phyloP scores from a whole-genome alignment of 2,113 vertebrate genomes.

The Peromyscus californicus region DNA sequence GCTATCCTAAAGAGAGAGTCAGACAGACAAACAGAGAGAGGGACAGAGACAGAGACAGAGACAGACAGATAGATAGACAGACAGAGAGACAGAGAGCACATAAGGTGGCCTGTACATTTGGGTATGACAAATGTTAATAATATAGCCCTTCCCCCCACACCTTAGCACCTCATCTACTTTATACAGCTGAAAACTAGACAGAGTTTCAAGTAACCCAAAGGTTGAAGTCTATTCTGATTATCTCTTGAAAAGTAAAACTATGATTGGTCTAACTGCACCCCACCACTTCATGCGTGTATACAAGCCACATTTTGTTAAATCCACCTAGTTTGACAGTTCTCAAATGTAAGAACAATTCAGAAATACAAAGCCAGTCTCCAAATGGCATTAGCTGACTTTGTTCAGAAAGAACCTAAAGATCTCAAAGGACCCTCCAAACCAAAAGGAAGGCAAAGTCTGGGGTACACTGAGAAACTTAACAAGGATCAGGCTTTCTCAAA shows the following conservation, averaged over 20 bases:
- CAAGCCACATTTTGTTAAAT: neutral
- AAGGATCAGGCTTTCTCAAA: neutral
- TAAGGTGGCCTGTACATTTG: neutral
- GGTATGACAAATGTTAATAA: neutral
- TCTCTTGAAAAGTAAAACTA: constrained; percentile 31
- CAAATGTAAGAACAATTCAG: neutral
- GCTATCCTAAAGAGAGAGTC: neutral
- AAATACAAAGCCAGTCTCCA: neutral
- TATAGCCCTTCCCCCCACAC: neutral
- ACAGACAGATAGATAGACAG: no score
- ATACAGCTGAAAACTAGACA: constrained; percentile 16
- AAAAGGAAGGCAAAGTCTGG: neutral
- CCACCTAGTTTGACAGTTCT: neutral
- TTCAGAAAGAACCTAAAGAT: neutral
- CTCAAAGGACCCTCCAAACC: neutral
- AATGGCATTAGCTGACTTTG: neutral
- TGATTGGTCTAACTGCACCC: neutral
- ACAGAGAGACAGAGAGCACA: neutral
- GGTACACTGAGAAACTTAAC: neutral
- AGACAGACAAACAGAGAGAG: no score
- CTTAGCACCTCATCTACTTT: neutral
- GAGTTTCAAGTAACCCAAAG: neutral
- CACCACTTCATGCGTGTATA: no score
- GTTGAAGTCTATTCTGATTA: constrained; percentile 15
- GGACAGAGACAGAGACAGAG: no score